A percentile compares a stretch with the other conserved stretches of the same genome.
Conservation (phyloP, 2,113 vertebrate genomes). For the Leptosomus discolor region DNA sequence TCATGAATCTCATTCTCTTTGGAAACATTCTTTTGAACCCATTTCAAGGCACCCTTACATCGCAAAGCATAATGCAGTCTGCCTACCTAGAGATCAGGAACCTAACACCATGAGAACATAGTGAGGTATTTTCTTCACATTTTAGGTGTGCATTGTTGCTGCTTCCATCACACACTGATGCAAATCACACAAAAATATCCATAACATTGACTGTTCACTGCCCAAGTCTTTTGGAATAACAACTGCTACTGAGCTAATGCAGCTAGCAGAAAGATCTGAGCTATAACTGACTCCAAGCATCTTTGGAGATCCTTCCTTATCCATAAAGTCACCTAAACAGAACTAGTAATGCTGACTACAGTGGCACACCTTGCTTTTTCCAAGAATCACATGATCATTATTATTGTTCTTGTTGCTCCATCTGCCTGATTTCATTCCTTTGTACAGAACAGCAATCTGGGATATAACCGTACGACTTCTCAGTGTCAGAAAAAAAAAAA, state of each 20-base stretch:
- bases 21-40: not conserved
- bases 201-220: not conserved
- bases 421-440: not conserved
- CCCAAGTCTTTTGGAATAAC: not conserved
- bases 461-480: not conserved
- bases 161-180: not conserved
- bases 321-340: not conserved
- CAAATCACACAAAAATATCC: not conserved
- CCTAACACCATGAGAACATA: not conserved
- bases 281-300: not conserved
- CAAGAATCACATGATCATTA: not conserved
- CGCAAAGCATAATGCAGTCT: not conserved
- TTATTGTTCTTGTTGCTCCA: not conserved
- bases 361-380: not conserved
- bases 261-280: not conserved
- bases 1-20: not conserved
- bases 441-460: not conserved
- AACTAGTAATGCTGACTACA: not conserved
- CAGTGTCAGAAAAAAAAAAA: not conserved
- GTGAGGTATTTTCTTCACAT: not conserved
- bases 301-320: not conserved
- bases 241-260: not conserved
- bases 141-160: not conserved
- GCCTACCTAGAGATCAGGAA: not conserved
- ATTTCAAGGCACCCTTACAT: not conserved